phyloP scores from a whole-genome alignment of 2,888 invertebrate genomes.

The Nebria brevicollis region DNA sequence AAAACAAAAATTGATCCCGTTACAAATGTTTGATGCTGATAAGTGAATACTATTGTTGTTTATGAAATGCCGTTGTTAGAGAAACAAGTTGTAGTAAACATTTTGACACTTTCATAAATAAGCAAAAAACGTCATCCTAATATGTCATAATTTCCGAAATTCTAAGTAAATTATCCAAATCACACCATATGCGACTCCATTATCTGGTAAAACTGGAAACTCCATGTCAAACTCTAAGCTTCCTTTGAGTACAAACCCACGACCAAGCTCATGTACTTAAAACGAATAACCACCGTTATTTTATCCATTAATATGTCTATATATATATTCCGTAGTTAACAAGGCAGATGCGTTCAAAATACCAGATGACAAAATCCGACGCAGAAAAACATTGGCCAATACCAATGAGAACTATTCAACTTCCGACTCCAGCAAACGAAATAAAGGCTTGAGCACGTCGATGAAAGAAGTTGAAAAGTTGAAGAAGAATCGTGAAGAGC shows the following conservation, averaged over 20 bases:
- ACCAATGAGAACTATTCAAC: slow-evolving; percentile 19
- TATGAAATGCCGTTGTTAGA: background rate
- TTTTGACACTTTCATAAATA: background rate
- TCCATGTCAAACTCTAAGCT: background rate
- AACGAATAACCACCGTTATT: background rate
- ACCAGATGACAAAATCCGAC: background rate
- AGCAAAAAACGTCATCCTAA: background rate
- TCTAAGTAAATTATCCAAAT: background rate
- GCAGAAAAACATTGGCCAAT: background rate
- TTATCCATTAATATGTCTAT: background rate
- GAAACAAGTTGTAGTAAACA: background rate
- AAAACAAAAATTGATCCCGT: no score
- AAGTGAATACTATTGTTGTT: background rate
- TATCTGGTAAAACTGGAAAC: background rate
- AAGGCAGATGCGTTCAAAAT: background rate
- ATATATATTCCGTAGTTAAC: background rate
- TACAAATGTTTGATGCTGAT: background rate
- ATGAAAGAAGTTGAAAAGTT: slow-evolving; percentile 79
- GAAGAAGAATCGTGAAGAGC: slow-evolving; percentile 94
- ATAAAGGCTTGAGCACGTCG: slow-evolving; percentile 10
- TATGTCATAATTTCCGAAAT: background rate
- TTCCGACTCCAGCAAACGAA: slow-evolving; percentile 4
- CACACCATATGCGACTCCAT: background rate
- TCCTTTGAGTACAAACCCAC: background rate
- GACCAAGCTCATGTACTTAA: background rate